Conservation (phyloP, 1,140 invertebrate species). For the Macrobrachium rosenbergii region DNA sequence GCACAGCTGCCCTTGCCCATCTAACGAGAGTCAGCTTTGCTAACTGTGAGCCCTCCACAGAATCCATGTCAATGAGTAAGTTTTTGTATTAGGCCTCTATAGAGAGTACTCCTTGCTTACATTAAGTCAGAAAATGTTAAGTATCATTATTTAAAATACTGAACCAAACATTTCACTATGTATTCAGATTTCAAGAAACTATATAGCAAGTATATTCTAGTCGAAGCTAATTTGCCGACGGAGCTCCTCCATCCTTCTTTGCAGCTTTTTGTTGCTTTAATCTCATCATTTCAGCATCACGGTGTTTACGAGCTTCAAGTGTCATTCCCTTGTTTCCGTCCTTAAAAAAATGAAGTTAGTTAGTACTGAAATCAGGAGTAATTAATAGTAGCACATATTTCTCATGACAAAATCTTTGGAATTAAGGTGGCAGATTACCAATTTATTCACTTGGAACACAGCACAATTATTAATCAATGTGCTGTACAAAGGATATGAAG, state of each 20-base stretch:
- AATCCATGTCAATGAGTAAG: not conserved
- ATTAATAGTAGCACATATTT: no score
- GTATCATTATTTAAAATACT: not conserved
- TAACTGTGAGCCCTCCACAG: not conserved
- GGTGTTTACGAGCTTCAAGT: conserved; percentile 83
- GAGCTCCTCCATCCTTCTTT: conserved; percentile 44
- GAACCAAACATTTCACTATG: not conserved
- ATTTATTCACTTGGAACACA: no score
- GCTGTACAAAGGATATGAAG: no score
- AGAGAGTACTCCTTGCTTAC: not conserved
- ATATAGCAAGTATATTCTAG: not conserved
- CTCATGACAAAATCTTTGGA: no score
- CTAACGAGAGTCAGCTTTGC: conserved; percentile 6
- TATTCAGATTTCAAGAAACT: conserved; percentile 23
- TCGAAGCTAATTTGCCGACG: conserved; percentile 28
- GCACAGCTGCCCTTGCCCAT: conserved; percentile 37
- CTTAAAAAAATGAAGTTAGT: conserved; percentile 55
- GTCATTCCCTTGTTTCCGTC: conserved; percentile 80
- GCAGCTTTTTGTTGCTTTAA: conserved; percentile 65
- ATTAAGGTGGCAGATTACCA: no score
- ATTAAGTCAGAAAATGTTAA: not conserved
- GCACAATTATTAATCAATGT: no score
- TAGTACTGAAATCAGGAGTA: not conserved
- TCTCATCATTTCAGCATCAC: conserved; percentile 71
- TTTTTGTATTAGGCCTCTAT: conserved; percentile 15